phyloP scores from a whole-genome alignment of 2,113 vertebrate genomes.

The Azemiops feae region DNA sequence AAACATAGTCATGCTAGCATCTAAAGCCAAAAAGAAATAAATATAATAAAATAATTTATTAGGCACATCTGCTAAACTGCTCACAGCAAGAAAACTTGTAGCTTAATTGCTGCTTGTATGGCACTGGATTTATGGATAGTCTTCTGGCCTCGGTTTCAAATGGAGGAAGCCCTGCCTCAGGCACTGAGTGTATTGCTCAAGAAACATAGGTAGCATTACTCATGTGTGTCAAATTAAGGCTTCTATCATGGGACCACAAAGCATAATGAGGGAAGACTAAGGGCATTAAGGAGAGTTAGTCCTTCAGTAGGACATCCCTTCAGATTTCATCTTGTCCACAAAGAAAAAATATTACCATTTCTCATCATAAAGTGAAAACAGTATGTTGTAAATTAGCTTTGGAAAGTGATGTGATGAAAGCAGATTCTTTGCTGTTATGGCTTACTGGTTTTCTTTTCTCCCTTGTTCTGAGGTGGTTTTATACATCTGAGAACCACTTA shows the following conservation, averaged over 20 bases:
- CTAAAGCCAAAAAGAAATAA: slow-evolving; percentile 44
- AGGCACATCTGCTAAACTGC: slow-evolving; percentile 70
- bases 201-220: slow-evolving; percentile 82
- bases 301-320: slow-evolving; percentile 68
- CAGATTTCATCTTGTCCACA: slow-evolving; percentile 41
- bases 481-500: neutral
- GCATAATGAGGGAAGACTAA: slow-evolving; percentile 84
- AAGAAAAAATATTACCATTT: slow-evolving; percentile 31
- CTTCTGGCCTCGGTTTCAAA: slow-evolving; percentile 65
- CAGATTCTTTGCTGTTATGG: neutral
- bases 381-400: slow-evolving; percentile 26
- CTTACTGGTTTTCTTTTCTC: neutral
- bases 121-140: slow-evolving; percentile 59
- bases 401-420: slow-evolving; percentile 3
- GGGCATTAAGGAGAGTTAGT: slow-evolving; percentile 88
- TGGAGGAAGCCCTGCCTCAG: slow-evolving; percentile 72
- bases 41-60: slow-evolving; percentile 75
- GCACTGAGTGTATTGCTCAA: slow-evolving; percentile 59
- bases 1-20: slow-evolving; percentile 50
- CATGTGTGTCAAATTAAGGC: slow-evolving; percentile 84
- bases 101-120: slow-evolving; percentile 75
- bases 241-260: slow-evolving; percentile 85
- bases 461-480: slow-evolving; percentile 4
- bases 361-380: neutral
- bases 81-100: slow-evolving; percentile 74